phyloP scores from a whole-genome alignment of 64 coral and sea anemone species.

The Porites lutea region DNA sequence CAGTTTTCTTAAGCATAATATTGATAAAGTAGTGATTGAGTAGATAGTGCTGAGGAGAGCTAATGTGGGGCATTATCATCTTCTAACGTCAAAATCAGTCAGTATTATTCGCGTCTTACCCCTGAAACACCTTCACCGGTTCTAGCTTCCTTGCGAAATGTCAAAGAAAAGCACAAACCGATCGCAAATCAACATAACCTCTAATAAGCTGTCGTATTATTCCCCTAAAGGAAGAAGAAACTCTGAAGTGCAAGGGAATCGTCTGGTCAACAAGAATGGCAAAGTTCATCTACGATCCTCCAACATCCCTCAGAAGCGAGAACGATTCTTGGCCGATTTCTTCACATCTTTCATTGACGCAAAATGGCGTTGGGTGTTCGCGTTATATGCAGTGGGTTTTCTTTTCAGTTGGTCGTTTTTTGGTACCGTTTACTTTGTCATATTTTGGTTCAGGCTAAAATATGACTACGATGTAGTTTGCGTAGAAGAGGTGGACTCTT shows the following conservation, averaged over 20 bases:
- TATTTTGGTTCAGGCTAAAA: slow-evolving; percentile 53
- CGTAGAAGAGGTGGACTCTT: slow-evolving; percentile 92
- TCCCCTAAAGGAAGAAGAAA: neutral
- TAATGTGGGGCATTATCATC: neutral
- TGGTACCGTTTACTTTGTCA: slow-evolving; percentile 79
- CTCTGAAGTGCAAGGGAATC: neutral
- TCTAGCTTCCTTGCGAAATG: neutral
- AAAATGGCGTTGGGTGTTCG: slow-evolving; percentile 62
- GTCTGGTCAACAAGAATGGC: slow-evolving; percentile 65
- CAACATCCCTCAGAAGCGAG: slow-evolving; percentile 71
- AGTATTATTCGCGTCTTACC: neutral
- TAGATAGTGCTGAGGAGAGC: no score
- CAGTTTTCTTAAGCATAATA: neutral
- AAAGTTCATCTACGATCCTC: slow-evolving; percentile 38
- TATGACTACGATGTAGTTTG: slow-evolving; percentile 63
- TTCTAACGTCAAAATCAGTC: neutral
- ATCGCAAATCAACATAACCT: slow-evolving; percentile 24
- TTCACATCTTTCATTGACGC: slow-evolving; percentile 84
- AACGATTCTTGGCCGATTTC: slow-evolving; percentile 74
- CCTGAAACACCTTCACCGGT: no score
- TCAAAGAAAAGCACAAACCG: neutral
- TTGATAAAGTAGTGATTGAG: neutral
- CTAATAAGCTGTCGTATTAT: neutral
- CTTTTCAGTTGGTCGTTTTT: slow-evolving; percentile 82
- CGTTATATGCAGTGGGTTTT: slow-evolving; percentile 59